These are phyloP conservation scores for Morinoia aosen DNA, from an alignment of 2,888 invertebrate species.

Conservation along the genomic window DNA sequence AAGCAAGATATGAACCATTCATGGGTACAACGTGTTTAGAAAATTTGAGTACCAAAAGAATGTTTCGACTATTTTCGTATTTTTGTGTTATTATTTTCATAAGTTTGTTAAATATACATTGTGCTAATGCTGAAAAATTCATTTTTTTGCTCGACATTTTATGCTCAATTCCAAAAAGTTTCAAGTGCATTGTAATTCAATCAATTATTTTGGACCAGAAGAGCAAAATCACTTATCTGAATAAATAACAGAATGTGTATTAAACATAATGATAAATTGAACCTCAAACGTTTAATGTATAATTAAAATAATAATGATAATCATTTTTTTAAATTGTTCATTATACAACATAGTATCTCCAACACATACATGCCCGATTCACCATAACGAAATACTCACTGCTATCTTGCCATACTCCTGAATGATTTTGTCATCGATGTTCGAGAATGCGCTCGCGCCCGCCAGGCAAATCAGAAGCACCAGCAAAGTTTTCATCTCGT, in stretches of 20 bases:
- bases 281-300: not conserved
- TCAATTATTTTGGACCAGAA: not conserved
- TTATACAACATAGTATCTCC: not conserved
- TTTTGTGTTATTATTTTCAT: too few relatives aligned
- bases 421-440: not conserved
- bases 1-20: not conserved
- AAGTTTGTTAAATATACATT: too few relatives aligned
- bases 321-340: not conserved
- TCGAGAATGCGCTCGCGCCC: not conserved
- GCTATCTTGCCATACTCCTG: not conserved
- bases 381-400: not conserved
- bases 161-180: too few relatives aligned
- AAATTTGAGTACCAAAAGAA: too few relatives aligned
- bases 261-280: not conserved
- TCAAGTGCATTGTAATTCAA: too few relatives aligned
- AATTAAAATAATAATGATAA: not conserved
- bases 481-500: not conserved
- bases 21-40: too few relatives aligned
- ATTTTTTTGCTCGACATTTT: too few relatives aligned
- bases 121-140: too few relatives aligned
- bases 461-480: not conserved
- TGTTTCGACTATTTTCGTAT: too few relatives aligned
- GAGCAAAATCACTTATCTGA: not conserved
- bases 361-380: not conserved
- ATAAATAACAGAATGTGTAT: not conserved